A percentile compares a stretch with the other conserved stretches of the same genome.
Evolutionary conservation across 2,113 vertebrate species (phyloP).

Genomic region (Thunnus thynnus): DNA sequence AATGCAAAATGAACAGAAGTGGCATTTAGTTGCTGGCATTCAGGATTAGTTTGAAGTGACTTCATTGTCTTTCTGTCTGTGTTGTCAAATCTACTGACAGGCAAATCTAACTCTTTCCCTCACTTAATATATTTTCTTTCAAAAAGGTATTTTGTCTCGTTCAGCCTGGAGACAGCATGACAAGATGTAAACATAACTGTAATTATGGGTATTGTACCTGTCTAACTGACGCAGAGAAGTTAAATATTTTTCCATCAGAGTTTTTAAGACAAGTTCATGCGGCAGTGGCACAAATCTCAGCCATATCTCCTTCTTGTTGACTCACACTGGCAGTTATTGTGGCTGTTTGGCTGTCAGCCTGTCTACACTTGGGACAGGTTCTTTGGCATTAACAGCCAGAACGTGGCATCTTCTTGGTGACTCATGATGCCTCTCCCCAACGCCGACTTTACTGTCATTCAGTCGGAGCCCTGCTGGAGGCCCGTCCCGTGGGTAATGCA

Average conservation of each 20-base stretch:
- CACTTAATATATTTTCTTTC: constrained; percentile 34
- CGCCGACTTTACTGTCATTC: constrained; percentile 45
- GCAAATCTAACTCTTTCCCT: constrained; percentile 33
- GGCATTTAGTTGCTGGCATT: constrained; percentile 57
- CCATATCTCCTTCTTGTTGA: constrained; percentile 10
- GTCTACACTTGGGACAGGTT: neutral
- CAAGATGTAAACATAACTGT: constrained; percentile 48
- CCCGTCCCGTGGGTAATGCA: constrained; percentile 62
- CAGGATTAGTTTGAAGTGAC: constrained; percentile 51
- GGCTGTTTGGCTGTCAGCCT: constrained; percentile 24
- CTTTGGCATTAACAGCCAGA: constrained; percentile 25
- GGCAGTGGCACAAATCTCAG: neutral
- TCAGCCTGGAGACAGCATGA: constrained; percentile 22
- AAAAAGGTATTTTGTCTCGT: constrained; percentile 18
- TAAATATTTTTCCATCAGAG: constrained; percentile 23
- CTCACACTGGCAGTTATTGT: constrained; percentile 25
- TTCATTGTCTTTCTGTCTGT: constrained; percentile 54
- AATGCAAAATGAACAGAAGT: constrained; percentile 37
- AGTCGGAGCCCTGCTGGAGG: constrained; percentile 27
- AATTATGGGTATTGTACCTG: constrained; percentile 37
- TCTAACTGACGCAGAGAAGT: constrained; percentile 21
- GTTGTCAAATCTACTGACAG: constrained; percentile 48
- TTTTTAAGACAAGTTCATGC: constrained; percentile 16
- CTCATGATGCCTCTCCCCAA: neutral
- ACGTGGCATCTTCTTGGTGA: constrained; percentile 16